Conservation (phyloP, 2,797 vertebrate species). For the Triplophysa yarkandensis region DNA sequence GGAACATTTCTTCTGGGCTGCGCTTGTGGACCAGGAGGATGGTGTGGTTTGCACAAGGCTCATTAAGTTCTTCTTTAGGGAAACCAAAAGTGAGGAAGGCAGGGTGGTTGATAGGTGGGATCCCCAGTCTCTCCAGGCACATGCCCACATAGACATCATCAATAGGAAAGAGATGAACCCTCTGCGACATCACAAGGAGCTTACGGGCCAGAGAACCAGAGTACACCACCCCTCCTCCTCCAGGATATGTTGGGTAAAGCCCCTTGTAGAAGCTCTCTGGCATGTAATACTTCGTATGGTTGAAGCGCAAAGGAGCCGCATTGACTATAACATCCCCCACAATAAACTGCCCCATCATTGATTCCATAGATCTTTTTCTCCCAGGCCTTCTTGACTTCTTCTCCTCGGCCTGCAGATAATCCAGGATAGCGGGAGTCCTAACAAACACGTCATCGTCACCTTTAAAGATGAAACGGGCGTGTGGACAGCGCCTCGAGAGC, state of each 20-base stretch:
- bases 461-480: conserved; percentile 71
- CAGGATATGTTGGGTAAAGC: conserved; percentile 71
- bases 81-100: conserved; percentile 79
- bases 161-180: conserved; percentile 76
- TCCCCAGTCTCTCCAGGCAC: conserved; percentile 69
- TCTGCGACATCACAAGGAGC: conserved; percentile 68
- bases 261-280: conserved; percentile 73
- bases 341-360: conserved; percentile 65
- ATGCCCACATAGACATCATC: conserved; percentile 79
- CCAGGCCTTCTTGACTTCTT: neutral
- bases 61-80: conserved; percentile 42
- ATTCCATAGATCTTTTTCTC: neutral
- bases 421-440: conserved; percentile 69
- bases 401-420: conserved; percentile 59
- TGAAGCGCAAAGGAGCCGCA: conserved; percentile 53
- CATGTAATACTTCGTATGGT: conserved; percentile 71
- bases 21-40: conserved; percentile 74
- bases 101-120: conserved; percentile 61
- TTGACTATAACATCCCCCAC: conserved; percentile 67
- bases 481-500: conserved; percentile 64
- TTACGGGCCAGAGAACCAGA: conserved; percentile 71
- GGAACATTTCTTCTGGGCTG: conserved; percentile 61
- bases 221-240: conserved; percentile 77
- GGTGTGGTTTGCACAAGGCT: conserved; percentile 68
- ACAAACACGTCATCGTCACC: conserved; percentile 79